Evolutionary conservation across 1,140 invertebrate genomes (phyloP).

Genomic region (Pomacea maculata): DNA sequence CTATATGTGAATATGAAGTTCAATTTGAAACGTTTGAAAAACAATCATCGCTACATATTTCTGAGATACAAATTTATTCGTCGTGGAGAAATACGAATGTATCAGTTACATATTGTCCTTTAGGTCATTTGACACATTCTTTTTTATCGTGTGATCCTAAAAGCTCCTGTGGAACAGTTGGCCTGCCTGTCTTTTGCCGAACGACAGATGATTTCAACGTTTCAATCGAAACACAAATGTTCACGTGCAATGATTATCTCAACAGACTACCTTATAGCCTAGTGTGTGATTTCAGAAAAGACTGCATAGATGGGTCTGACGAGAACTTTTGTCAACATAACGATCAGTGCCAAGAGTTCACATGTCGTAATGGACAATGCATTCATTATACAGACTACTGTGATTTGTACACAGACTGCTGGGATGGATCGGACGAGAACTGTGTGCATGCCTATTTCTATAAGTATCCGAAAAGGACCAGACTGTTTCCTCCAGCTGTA

Average conservation of each 20-base stretch:
- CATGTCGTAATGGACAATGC: not conserved
- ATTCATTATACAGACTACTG: not conserved
- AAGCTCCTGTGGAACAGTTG: not conserved
- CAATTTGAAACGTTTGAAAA: not conserved
- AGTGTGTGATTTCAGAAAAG: not conserved
- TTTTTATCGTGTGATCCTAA: constrained; percentile 10
- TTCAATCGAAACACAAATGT: no score
- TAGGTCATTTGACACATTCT: not conserved
- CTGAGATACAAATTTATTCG: not conserved
- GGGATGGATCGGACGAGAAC: not conserved
- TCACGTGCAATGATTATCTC: no score
- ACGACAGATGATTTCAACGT: no score
- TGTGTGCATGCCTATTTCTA: not conserved
- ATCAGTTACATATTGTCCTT: not conserved
- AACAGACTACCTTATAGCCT: not conserved
- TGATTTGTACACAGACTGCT: not conserved
- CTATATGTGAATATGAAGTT: not conserved
- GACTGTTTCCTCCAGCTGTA: not conserved
- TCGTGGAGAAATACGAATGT: not conserved
- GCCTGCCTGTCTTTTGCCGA: no score
- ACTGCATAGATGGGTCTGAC: constrained; percentile 1
- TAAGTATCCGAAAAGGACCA: not conserved
- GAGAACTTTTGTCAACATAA: not conserved
- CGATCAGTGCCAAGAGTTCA: not conserved
- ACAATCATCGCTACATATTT: not conserved